These are phyloP conservation scores for Poecilia gillii DNA, from an alignment of 2,797 vertebrate species.

Conservation along the genomic window DNA sequence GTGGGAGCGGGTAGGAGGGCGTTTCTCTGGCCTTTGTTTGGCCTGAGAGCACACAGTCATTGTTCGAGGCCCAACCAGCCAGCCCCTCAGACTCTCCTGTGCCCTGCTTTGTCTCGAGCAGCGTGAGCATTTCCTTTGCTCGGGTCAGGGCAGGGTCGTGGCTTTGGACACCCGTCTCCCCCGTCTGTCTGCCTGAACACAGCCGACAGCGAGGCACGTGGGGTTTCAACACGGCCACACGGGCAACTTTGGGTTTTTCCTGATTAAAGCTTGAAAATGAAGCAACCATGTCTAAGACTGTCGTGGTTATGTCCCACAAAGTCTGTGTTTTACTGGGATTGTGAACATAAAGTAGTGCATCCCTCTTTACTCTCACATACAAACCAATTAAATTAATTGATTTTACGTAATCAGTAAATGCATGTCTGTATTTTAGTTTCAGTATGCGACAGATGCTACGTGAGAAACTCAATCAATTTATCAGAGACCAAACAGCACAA, in stretches of 20 bases:
- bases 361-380: background rate
- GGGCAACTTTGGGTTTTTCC: background rate
- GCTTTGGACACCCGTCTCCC: slow-evolving; percentile 82
- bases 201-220: slow-evolving; percentile 36
- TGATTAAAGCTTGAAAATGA: background rate
- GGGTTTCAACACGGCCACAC: background rate
- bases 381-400: background rate
- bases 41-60: slow-evolving; percentile 80
- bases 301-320: background rate
- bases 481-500: background rate
- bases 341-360: background rate
- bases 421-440: background rate
- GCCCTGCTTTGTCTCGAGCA: slow-evolving; percentile 83
- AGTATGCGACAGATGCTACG: background rate
- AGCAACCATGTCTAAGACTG: background rate
- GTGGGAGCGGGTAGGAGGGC: slow-evolving; percentile 76
- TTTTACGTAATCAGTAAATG: background rate
- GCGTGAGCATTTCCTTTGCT: slow-evolving; percentile 84
- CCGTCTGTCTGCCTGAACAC: slow-evolving; percentile 64
- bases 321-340: background rate
- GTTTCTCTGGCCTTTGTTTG: slow-evolving; percentile 82
- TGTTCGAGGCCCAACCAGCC: slow-evolving; percentile 78
- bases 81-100: slow-evolving; percentile 83
- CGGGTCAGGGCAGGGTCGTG: slow-evolving; percentile 86
- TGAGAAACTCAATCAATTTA: background rate